These are phyloP conservation scores for Liasis olivaceus DNA, from an alignment of 2,797 vertebrate species.

Conservation along the genomic window DNA sequence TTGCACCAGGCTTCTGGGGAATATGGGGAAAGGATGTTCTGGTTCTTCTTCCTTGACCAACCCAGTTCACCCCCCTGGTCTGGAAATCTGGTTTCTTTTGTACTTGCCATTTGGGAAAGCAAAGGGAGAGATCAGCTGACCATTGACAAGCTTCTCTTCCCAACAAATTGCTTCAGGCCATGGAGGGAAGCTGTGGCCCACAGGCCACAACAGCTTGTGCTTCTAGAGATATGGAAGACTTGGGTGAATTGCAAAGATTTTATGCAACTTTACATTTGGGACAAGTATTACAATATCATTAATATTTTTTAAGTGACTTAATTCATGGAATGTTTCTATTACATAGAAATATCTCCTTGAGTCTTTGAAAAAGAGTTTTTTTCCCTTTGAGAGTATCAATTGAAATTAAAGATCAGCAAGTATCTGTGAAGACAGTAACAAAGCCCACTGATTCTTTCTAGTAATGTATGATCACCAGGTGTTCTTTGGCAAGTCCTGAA, in stretches of 20 bases:
- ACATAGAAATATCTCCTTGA: not conserved
- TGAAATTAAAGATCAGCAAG: not conserved
- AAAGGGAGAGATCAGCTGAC: not conserved
- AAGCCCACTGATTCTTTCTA: not conserved
- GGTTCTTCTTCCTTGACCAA: too few species aligned
- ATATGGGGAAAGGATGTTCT: not conserved
- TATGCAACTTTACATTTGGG: not conserved
- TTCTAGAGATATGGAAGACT: not conserved
- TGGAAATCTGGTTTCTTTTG: not conserved
- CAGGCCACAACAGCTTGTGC: not conserved
- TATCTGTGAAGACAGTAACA: not conserved
- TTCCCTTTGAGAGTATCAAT: not conserved
- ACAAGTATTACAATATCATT: not conserved
- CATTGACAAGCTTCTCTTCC: not conserved
- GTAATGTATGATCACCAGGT: not conserved
- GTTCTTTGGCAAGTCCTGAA: not conserved
- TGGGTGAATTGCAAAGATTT: not conserved
- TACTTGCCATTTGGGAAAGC: not conserved
- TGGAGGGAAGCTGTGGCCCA: too few species aligned
- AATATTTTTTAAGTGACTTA: not conserved
- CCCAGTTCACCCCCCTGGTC: not conserved
- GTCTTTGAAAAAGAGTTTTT: not conserved
- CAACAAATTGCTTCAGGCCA: not conserved
- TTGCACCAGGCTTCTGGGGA: not conserved
- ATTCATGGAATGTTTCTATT: not conserved